Base-by-base conservation (phyloP, 2,888 invertebrate genomes). In the Lycia hirtaria region DNA sequence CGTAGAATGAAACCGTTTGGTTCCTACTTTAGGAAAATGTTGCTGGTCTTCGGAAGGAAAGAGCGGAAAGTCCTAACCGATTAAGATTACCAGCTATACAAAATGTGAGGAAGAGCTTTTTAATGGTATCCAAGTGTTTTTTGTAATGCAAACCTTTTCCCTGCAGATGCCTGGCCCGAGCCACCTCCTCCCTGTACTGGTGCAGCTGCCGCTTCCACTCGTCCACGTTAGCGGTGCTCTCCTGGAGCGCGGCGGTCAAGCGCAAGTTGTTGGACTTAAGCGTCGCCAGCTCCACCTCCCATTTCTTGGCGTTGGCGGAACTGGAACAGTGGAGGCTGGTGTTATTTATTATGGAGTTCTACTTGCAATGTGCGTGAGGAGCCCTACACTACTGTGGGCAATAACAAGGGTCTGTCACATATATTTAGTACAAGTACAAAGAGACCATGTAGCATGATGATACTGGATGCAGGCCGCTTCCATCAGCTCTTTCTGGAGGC, bases 181-280 rank as follows among this genome's bases (percentile, higher is more conserved):
- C 95, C 83, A 98, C 98, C 85, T 98, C 97, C 84, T 98, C 97
- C 83, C 97, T 95, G 79, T 97, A 96, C 70, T 97, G 96, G 73
- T 98, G 98, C 72, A 99, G 93, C 84, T 99, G 98, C 63, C 98
- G 94, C 86, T 99, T 99, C 99, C 99, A 99, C 87, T 99, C 98
- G 80, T 99, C 99, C 22, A 99, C 99, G 85, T 99, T 99, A 56
- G 98, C 97, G 26, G 98, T 98, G 78, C 98, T 98, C 86, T 94
- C 94, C 88, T 99, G 98, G 56, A 99, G 93, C 14, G 99, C 98
- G 72, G 98, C 97, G 4, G 99, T 99, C 76, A 99, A 93, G 66
- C 98, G 95, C 28, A 97, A 95, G 86, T 99, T 99, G 92, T 98
- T 99, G 80, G 97, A 98, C 93, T 99, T 99, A 68, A 99, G 92